A percentile compares a stretch with the other conserved stretches of the same genome.
These are phyloP conservation scores for Coelopa pilipes DNA, from an alignment of 2,888 invertebrate species.

Conservation along the genomic window DNA sequence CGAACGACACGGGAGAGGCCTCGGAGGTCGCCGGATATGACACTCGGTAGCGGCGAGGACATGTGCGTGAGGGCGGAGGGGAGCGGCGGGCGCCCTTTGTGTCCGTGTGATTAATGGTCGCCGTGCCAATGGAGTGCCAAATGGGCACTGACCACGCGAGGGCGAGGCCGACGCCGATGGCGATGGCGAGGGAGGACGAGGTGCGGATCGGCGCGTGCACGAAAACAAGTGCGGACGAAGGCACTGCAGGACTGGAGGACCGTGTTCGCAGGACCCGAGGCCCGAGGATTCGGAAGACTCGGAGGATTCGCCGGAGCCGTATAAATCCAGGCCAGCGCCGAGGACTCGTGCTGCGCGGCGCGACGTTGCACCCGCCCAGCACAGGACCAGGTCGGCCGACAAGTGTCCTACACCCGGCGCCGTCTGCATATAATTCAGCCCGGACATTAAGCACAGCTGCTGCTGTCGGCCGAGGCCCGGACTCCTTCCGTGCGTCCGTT, in stretches of 20 bases:
- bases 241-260: too few relatives aligned
- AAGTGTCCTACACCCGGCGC: conserved; percentile 8
- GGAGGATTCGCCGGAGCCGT: too few relatives aligned
- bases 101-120: background rate
- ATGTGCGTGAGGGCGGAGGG: background rate
- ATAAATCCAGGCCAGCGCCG: too few relatives aligned
- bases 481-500: background rate
- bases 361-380: too few relatives aligned
- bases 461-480: background rate
- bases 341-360: too few relatives aligned
- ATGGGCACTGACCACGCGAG: background rate
- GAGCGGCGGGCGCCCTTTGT: background rate
- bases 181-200: background rate
- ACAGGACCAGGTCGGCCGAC: background rate
- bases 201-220: background rate
- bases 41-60: too few relatives aligned
- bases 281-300: too few relatives aligned
- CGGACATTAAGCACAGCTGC: conserved; percentile 7
- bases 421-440: conserved; percentile 12
- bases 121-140: conserved; percentile 1
- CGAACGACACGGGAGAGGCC: too few relatives aligned
- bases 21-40: too few relatives aligned
- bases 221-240: background rate
- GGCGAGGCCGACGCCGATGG: conserved; percentile 1
- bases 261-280: too few relatives aligned